phyloP scores from a whole-genome alignment of 1,140 invertebrate species.

The Bombus polaris region DNA sequence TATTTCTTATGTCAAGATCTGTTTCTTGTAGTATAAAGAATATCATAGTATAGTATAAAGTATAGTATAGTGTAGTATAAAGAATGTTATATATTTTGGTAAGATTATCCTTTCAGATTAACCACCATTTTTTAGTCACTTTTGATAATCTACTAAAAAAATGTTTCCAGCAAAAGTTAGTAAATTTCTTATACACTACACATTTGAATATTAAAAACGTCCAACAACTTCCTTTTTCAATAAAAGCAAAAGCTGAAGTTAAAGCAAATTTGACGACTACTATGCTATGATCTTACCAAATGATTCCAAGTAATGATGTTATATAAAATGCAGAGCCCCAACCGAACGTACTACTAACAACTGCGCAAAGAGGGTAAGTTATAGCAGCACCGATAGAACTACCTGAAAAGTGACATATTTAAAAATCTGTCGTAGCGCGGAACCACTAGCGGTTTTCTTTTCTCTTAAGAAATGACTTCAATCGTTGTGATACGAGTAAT shows the following conservation, averaged over 20 bases:
- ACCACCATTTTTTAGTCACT: too few relatives aligned
- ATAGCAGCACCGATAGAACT: conserved; percentile 88
- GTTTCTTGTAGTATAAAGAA: background rate
- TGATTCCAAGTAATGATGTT: conserved; percentile 85
- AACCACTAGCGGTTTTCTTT: background rate
- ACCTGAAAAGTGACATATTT: conserved; percentile 78
- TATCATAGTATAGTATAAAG: background rate
- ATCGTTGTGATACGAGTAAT: background rate
- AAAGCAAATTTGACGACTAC: too few relatives aligned
- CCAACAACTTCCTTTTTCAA: too few relatives aligned
- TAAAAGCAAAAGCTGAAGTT: too few relatives aligned
- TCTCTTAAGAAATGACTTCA: background rate
- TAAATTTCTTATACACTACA: too few relatives aligned
- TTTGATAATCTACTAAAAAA: too few relatives aligned
- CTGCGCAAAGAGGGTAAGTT: conserved; percentile 88
- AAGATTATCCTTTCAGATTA: too few relatives aligned
- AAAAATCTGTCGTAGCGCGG: background rate
- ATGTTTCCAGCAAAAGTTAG: too few relatives aligned
- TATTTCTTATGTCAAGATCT: background rate
- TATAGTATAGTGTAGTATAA: background rate
- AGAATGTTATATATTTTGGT: background rate
- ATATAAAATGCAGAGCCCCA: conserved; percentile 91
- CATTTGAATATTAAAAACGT: too few relatives aligned
- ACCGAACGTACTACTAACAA: conserved; percentile 85
- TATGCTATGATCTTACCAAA: conserved; percentile 84